A percentile compares a stretch with the other conserved stretches of the same genome.
Evolutionary conservation across 2,888 invertebrate species (phyloP).

Genomic region (Neoascia interrupta): DNA sequence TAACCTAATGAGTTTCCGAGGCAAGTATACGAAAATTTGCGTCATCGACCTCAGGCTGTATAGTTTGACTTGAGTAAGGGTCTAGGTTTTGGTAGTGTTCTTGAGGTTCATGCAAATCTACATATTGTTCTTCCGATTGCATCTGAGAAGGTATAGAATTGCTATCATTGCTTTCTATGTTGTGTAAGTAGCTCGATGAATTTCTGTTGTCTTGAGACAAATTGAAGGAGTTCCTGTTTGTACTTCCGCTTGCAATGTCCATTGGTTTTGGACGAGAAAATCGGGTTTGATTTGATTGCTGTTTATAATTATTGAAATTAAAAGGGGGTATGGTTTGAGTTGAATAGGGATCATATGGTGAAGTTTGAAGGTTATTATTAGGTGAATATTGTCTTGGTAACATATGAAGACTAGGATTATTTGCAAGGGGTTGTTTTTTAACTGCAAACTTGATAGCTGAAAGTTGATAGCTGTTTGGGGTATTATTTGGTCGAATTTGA

Average conservation of each 20-base stretch:
- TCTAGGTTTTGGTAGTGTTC: conserved; percentile 7
- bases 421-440: not conserved
- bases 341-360: not conserved
- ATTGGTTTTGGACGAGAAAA: not conserved
- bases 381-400: conserved; percentile 3
- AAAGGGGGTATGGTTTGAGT: too few relatives aligned
- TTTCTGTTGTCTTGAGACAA: not conserved
- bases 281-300: too few relatives aligned
- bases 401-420: not conserved
- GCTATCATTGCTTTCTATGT: conserved; percentile 3
- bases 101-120: not conserved
- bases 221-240: conserved; percentile 8
- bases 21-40: conserved; percentile 62
- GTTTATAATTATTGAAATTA: too few relatives aligned
- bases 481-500: not conserved
- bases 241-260: conserved; percentile 18
- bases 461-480: not conserved
- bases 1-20: conserved; percentile 56
- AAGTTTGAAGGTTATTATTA: not conserved
- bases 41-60: conserved; percentile 40
- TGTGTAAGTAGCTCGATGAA: conserved; percentile 10
- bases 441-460: too few relatives aligned
- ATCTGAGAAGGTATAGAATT: not conserved
- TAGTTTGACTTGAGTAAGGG: not conserved
- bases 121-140: not conserved